Evolutionary conservation across 2,888 invertebrate genomes (phyloP).

Genomic region (Callimorpha dominula): DNA sequence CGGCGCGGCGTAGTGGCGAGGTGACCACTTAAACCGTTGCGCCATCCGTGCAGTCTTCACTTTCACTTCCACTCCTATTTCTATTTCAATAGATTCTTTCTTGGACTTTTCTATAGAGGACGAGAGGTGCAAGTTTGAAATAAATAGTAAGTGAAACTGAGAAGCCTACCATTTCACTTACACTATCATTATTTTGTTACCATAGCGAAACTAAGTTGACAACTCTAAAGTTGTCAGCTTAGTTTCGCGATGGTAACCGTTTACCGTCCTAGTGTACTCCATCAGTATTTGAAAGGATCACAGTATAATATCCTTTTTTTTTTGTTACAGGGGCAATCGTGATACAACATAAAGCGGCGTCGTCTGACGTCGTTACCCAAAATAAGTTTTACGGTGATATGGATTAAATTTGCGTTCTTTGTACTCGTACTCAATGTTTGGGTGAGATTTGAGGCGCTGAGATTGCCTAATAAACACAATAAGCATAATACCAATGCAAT

Average conservation of each 20-base stretch:
- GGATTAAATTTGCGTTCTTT: conserved; percentile 9
- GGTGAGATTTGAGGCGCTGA: conserved; percentile 11
- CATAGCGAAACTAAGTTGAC: too few species aligned
- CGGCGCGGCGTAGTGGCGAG: too few species aligned
- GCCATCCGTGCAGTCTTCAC: too few species aligned
- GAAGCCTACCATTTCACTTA: not conserved
- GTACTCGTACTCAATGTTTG: conserved; percentile 9
- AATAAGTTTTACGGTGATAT: conserved; percentile 8
- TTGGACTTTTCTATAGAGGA: too few species aligned
- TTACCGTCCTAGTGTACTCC: not conserved
- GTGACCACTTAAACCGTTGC: too few species aligned
- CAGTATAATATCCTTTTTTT: not conserved
- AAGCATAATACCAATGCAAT: not conserved
- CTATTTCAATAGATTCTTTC: not conserved
- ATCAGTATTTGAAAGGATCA: not conserved
- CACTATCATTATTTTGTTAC: too few species aligned
- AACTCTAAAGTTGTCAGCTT: too few species aligned
- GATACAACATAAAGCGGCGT: conserved; percentile 16
- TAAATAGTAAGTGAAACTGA: not conserved
- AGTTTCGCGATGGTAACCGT: too few species aligned
- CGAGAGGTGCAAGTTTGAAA: too few species aligned
- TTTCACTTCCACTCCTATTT: too few species aligned
- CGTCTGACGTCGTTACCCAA: not conserved
- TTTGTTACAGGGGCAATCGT: conserved; percentile 43
- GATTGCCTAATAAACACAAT: conserved; percentile 3